Evolutionary conservation across 2,797 vertebrate genomes (phyloP).

Genomic region (Sebastes oblongus): DNA sequence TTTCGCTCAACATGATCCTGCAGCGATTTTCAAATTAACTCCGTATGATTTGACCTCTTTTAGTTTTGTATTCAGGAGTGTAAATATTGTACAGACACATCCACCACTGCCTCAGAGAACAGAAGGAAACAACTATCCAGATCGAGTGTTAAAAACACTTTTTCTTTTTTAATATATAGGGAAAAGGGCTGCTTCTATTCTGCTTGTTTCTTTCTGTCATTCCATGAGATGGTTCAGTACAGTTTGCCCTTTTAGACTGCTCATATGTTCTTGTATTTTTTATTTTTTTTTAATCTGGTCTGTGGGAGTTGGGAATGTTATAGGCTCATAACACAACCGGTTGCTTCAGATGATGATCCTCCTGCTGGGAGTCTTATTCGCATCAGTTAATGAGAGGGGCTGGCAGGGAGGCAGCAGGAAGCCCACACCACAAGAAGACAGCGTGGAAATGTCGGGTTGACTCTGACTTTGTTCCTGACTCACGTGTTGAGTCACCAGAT

Average conservation of each 20-base stretch:
- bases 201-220: background rate
- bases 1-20: background rate
- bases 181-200: background rate
- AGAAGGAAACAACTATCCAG: background rate
- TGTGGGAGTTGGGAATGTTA: background rate
- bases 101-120: slow-evolving; percentile 11
- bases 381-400: background rate
- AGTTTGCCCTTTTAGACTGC: background rate
- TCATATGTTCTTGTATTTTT: background rate
- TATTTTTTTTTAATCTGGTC: background rate
- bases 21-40: background rate
- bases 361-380: background rate
- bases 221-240: background rate
- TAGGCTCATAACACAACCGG: background rate
- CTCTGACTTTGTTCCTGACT: slow-evolving; percentile 5
- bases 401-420: slow-evolving; percentile 27
- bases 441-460: background rate
- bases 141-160: background rate
- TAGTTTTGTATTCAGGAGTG: background rate
- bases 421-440: background rate
- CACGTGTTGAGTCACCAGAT: slow-evolving; percentile 15
- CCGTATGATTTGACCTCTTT: background rate
- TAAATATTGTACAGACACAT: slow-evolving; percentile 29
- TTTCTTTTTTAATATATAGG: background rate
- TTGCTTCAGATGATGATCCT: background rate